A percentile compares a stretch with the other conserved stretches of the same genome.
Evolutionary conservation across 92 coral and sea anemone species (phyloP).

Genomic region (Blastomussa wellsi): DNA sequence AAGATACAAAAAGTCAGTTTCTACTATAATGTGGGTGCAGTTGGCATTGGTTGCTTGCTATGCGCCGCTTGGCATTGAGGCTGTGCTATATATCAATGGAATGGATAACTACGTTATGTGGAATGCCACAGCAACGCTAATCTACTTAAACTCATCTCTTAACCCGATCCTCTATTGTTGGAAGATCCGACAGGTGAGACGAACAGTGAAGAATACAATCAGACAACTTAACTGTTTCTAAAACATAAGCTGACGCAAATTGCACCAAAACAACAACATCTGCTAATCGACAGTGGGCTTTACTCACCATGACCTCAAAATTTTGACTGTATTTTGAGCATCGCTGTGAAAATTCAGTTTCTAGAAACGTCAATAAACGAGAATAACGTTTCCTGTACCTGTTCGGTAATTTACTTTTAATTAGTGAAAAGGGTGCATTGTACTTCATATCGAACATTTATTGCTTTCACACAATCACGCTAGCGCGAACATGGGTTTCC

Average conservation of each 20-base stretch:
- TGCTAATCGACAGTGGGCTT: too few species aligned
- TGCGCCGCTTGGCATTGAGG: neutral
- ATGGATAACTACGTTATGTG: neutral
- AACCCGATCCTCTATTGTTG: slow-evolving; percentile 21
- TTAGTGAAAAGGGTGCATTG: neutral
- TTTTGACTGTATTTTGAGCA: too few species aligned
- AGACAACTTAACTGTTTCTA: neutral
- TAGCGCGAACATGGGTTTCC: too few species aligned
- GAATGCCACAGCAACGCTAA: neutral
- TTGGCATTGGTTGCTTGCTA: slow-evolving; percentile 7
- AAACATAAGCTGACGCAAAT: too few species aligned
- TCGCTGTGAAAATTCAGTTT: neutral
- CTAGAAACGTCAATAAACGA: neutral
- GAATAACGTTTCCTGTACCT: neutral
- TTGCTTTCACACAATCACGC: too few species aligned
- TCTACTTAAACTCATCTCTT: slow-evolving; percentile 5
- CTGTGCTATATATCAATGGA: neutral
- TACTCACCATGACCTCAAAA: neutral
- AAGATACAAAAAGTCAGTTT: neutral
- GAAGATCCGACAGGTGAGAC: slow-evolving; percentile 27
- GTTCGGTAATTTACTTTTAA: too few species aligned
- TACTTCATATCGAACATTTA: too few species aligned
- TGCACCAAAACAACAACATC: too few species aligned
- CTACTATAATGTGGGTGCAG: slow-evolving; percentile 18
- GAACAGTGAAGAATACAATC: neutral